These are phyloP conservation scores for Drosophila virilis DNA, from an alignment of 1,140 invertebrate genomes.

Conservation along the genomic window DNA sequence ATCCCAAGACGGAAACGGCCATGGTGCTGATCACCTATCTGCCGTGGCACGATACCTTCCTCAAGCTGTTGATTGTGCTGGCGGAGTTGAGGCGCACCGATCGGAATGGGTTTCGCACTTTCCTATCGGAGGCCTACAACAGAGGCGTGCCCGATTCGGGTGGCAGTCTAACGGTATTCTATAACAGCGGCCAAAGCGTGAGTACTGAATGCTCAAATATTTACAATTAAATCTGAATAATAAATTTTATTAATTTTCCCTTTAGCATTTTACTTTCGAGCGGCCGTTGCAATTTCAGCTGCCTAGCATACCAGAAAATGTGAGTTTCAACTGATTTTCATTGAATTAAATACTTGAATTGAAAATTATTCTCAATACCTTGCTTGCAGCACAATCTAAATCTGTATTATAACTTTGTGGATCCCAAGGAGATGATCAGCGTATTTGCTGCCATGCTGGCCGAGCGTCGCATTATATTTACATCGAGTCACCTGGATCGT, in stretches of 20 bases:
- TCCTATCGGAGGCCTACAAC: conserved; percentile 88
- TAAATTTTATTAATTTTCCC: conserved; percentile 73
- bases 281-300: conserved; percentile 92
- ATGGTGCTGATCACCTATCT: conserved; percentile 93
- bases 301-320: conserved; percentile 97
- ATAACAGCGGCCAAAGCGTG: conserved; percentile 86
- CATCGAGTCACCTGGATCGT: conserved; percentile 92
- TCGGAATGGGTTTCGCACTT: conserved; percentile 84
- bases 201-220: conserved; percentile 57
- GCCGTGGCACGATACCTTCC: conserved; percentile 98
- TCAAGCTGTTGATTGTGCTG: conserved; percentile 88
- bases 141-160: conserved; percentile 87
- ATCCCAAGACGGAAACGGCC: conserved; percentile 91
- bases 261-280: conserved; percentile 90
- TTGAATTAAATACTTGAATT: neutral
- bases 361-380: conserved; percentile 43
- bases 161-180: conserved; percentile 86
- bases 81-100: conserved; percentile 70
- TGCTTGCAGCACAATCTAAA: conserved; percentile 95
- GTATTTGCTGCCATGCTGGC: conserved; percentile 97
- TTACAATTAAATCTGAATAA: conserved; percentile 6
- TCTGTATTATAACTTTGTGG: conserved; percentile 97
- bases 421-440: conserved; percentile 95
- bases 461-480: conserved; percentile 96
- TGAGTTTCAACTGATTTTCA: conserved; percentile 86